phyloP scores from a whole-genome alignment of 2,797 vertebrate genomes.

The Malurus leucopterus region DNA sequence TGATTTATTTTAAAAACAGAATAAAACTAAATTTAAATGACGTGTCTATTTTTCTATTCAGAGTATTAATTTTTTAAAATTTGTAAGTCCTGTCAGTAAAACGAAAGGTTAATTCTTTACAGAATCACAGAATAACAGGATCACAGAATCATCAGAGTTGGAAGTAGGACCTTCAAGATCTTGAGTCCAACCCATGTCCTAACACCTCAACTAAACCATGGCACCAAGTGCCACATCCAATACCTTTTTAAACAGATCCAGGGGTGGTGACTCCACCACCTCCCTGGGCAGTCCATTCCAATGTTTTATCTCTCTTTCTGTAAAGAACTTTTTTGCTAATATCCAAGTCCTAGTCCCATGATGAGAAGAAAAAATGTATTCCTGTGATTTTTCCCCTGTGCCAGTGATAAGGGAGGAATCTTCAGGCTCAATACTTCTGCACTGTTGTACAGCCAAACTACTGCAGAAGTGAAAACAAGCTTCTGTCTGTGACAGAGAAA shows the following conservation, averaged over 20 bases:
- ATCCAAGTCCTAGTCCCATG: not conserved
- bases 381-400: not conserved
- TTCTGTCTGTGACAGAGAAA: not conserved
- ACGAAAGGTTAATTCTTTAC: not conserved
- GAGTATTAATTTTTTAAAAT: not conserved
- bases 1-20: not conserved
- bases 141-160: no score
- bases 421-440: not conserved
- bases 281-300: no score
- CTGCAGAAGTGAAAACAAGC: not conserved
- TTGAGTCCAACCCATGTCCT: no score
- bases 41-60: not conserved
- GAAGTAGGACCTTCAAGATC: no score
- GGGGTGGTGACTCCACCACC: no score
- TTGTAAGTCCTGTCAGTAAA: not conserved
- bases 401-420: not conserved
- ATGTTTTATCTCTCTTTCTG: no score
- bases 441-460: not conserved
- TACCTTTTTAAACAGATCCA: no score
- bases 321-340: no score
- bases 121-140: no score
- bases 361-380: not conserved
- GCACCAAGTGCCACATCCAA: no score
- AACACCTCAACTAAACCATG: no score
- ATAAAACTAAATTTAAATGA: not conserved